Evolutionary conservation across 2,797 vertebrate genomes (phyloP), one percentile per base, ranked within the genome.

Genomic region (Phylloscopus collybita): DNA sequence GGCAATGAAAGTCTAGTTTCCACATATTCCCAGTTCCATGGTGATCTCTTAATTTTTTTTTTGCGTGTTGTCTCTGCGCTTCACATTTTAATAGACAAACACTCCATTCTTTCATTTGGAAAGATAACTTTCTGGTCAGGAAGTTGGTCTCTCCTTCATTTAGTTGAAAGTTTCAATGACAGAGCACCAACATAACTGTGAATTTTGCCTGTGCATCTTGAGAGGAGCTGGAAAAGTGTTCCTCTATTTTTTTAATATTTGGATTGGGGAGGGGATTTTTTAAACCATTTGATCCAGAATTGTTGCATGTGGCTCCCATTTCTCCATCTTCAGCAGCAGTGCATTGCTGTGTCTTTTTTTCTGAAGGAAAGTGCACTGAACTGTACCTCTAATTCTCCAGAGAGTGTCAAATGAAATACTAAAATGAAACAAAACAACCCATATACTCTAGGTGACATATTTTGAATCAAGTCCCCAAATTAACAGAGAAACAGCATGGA

Each of bases 121-220:
- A 85, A 84, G 60, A 75, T 47, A 44, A 71, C 87, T 97, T 92
- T 83, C 73, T 47, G 84, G 29, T 92, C 64, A 94, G 90, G 91
- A 97, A 93, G 73, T 64, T 96, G 62, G 40, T 73, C 70, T 91
- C 62, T 84, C 67, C 85, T 96, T 94, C 86, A 40, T 97, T 95
- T 95, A 91, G 87, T 91, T 18, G 0, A 67, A 73, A 93, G 47
- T 93, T 96, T 91, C 95, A 88, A 70, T 75, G 86, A 91, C 61
- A 69, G 95, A 96, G 81, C 89, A 79, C 93, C 95, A 96, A 20
- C 96, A 89, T 92, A 96, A 94, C 92, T 97, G 95, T 95, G 90
- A 86, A 85, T 80, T 95, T 95, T 95, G 72, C 91, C 70, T 92
- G 50, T 95, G 83, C 62, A 70, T 83, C 75, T 78, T 96, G 54